These are phyloP conservation scores for Euborellia annulipes DNA, from an alignment of 1,140 invertebrate genomes.

Conservation along the genomic window DNA sequence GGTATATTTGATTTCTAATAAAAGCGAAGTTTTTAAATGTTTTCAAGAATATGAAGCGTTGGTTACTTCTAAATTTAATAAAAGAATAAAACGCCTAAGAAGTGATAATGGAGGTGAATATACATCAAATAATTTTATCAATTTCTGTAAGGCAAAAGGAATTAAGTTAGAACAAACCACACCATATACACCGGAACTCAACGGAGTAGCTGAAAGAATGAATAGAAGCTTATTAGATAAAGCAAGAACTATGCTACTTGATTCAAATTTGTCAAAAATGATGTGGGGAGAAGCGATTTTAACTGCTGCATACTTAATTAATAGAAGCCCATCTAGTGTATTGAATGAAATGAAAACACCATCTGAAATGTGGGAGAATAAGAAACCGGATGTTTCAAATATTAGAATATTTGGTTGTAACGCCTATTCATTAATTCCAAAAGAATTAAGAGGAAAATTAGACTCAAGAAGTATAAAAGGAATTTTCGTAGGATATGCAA, in stretches of 20 bases:
- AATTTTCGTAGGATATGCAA: slow-evolving; percentile 10
- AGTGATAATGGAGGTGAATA: slow-evolving; percentile 17
- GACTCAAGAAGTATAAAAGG: slow-evolving; percentile 4
- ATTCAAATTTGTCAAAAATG: neutral
- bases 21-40: slow-evolving; percentile 19
- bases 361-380: neutral
- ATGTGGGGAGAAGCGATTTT: neutral
- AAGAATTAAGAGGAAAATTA: slow-evolving; percentile 10
- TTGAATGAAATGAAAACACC: neutral
- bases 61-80: slow-evolving; percentile 1
- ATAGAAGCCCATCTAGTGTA: slow-evolving; percentile 3
- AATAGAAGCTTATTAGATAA: neutral
- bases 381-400: slow-evolving; percentile 12
- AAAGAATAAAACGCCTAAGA: slow-evolving; percentile 5
- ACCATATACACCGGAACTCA: neutral
- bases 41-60: slow-evolving; percentile 15
- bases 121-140: slow-evolving; percentile 2
- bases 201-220: slow-evolving; percentile 1
- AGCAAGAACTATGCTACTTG: neutral
- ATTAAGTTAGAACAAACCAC: slow-evolving; percentile 8
- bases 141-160: slow-evolving; percentile 8
- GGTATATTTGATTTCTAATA: slow-evolving; percentile 22
- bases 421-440: slow-evolving; percentile 12
- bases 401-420: slow-evolving; percentile 11
- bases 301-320: neutral